Percentiles rank a stretch among this genome's conserved stretches.
These are phyloP conservation scores for Macropodus opercularis DNA, from an alignment of 2,797 vertebrate species.

Conservation along the genomic window DNA sequence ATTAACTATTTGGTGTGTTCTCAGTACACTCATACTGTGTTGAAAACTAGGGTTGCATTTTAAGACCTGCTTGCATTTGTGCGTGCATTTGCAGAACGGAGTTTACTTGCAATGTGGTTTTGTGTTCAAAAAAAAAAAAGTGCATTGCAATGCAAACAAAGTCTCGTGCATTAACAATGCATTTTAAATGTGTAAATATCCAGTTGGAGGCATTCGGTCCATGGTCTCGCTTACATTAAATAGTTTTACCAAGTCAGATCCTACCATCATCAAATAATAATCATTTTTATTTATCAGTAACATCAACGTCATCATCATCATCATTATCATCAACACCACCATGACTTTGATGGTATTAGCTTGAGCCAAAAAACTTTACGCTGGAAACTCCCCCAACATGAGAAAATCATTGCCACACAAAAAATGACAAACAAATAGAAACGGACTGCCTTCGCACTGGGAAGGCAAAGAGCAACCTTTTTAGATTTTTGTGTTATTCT, in stretches of 20 bases:
- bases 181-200: conserved; percentile 63
- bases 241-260: conserved; percentile 59
- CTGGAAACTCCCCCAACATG: conserved; percentile 85
- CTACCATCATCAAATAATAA: conserved; percentile 50
- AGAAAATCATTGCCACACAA: conserved; percentile 88
- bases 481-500: conserved; percentile 77
- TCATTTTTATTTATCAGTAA: conserved; percentile 45
- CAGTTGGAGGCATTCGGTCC: conserved; percentile 61
- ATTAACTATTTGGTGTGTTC: conserved; percentile 54
- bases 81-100: conserved; percentile 64
- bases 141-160: conserved; percentile 68
- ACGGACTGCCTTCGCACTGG: conserved; percentile 77
- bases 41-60: conserved; percentile 69
- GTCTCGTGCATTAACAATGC: conserved; percentile 58
- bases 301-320: conserved; percentile 27
- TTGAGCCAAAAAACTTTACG: conserved; percentile 82
- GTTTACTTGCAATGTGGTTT: conserved; percentile 55
- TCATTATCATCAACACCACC: conserved; percentile 39
- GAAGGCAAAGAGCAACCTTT: conserved; percentile 82
- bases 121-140: too few species aligned
- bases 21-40: conserved; percentile 53
- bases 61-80: conserved; percentile 64
- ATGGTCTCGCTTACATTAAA: conserved; percentile 51
- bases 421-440: conserved; percentile 87
- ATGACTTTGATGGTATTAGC: conserved; percentile 72